phyloP scores from a whole-genome alignment of 2,113 vertebrate species.

The Callipepla californica region DNA sequence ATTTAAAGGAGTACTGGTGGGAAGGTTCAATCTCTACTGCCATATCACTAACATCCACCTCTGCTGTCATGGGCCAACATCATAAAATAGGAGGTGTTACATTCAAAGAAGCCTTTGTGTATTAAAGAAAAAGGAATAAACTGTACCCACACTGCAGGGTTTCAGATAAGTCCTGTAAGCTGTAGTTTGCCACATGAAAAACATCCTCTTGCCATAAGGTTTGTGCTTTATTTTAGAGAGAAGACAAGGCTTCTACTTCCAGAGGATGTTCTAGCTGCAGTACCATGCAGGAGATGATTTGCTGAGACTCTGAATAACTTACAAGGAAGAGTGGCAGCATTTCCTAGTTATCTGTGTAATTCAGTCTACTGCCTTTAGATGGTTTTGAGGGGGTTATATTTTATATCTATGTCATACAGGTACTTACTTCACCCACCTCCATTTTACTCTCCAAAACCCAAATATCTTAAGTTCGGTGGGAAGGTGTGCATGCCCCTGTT shows the following conservation, averaged over 20 bases:
- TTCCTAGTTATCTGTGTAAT: not conserved
- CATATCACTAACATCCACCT: too few relatives aligned
- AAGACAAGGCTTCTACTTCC: not conserved
- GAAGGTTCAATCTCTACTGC: too few relatives aligned
- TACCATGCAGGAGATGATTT: not conserved
- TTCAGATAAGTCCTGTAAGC: not conserved
- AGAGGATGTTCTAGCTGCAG: not conserved
- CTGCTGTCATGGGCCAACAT: too few relatives aligned
- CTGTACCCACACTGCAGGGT: not conserved
- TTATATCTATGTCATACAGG: fast-evolving
- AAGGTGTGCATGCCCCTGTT: not conserved
- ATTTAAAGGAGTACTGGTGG: too few relatives aligned
- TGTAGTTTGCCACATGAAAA: not conserved
- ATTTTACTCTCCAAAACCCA: not conserved
- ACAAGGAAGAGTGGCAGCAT: not conserved
- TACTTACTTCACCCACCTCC: not conserved
- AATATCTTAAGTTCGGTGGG: not conserved
- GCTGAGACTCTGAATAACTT: not conserved
- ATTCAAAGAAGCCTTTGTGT: not conserved
- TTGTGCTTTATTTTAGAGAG: not conserved
- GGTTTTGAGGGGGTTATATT: fast-evolving
- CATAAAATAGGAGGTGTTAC: too few relatives aligned
- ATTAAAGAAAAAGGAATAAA: not conserved
- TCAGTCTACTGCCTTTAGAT: not conserved
- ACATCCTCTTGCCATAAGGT: not conserved